Evolutionary conservation across 2,888 invertebrate genomes (phyloP), one percentile per base, ranked within the genome.

Genomic region (Noctua fimbriata): DNA sequence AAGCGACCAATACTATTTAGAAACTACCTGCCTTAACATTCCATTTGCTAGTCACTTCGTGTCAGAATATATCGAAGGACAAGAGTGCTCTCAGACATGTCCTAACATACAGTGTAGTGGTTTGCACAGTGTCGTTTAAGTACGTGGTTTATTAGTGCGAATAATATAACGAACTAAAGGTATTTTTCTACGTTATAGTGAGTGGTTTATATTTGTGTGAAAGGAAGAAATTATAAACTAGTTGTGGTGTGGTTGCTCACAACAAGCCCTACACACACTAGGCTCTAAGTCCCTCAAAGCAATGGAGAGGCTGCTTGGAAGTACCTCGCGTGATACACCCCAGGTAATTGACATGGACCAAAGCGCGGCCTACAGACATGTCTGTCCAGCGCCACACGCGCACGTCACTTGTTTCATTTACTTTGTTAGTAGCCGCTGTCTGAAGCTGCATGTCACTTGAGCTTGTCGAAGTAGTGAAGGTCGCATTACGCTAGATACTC

Each of bases 21-120:
- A 69, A 24, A 36, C 36, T 32, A 14, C n/a, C 21, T n/a, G 24
- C 7, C 12, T 47, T 49, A 63, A 36, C n/a, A 44, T 60, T 9
- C 84, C 81, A 79, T 79, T 79, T 24, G 6, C n/a, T 71, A n/a
- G 1, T 32, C 1, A 47, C 47, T 84, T 84, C 60, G 36, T 63
- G 66, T 47, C 36, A 21, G 12, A 32, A 16, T 28, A 0, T 18
- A 49, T 14, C 2, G 78, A 65, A 49, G 63, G 47, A 69, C 47
- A 58, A 55, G 12, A 69, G 32, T 65, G 28, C 16, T 32, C 28
- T 77, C n/a, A 49, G 24, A 49, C 63, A 49, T 69, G 80, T 69
- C 16, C 2, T 65, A 28, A 47, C 63, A 21, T 55, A 44, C 49
- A n/a, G 24, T 49, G 21, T n/a, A 32, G 36, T 83, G 47, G 1